phyloP scores from a whole-genome alignment of 2,797 vertebrate species.

The Betta splendens region DNA sequence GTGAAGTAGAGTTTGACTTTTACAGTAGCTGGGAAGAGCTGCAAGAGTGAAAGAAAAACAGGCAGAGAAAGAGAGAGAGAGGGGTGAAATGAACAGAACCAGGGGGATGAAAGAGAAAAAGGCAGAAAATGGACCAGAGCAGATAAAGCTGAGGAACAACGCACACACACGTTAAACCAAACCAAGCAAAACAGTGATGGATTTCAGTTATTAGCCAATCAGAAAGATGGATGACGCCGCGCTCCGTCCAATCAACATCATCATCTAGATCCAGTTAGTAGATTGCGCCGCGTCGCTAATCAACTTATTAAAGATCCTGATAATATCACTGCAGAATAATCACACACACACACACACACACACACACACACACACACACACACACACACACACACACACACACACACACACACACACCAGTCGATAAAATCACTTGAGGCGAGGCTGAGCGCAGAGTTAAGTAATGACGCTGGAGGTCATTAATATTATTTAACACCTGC shows the following conservation, averaged over 20 bases:
- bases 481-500: constrained; percentile 99
- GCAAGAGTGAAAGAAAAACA: constrained; percentile 4
- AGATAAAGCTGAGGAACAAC: constrained; percentile 45
- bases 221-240: constrained; percentile 96
- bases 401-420: constrained; percentile 66
- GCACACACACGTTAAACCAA: constrained; percentile 36
- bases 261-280: constrained; percentile 99
- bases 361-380: too few relatives aligned
- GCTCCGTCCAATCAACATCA: constrained; percentile 98
- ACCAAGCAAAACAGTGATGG: constrained; percentile 89
- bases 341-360: constrained; percentile 60
- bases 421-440: constrained; percentile 98
- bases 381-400: too few relatives aligned
- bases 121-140: constrained; percentile 40
- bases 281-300: constrained; percentile 91
- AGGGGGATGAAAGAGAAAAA: constrained; percentile 19
- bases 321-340: constrained; percentile 96
- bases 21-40: too few relatives aligned
- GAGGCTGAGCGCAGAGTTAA: constrained; percentile 87
- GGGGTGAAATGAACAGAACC: constrained; percentile 23
- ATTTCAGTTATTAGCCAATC: constrained; percentile 99
- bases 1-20: not conserved
- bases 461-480: constrained; percentile 93
- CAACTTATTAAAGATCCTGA: constrained; percentile 97
- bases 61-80: constrained; percentile 1